Evolutionary conservation across 2,888 invertebrate species (phyloP), one percentile per base, ranked within the genome.

Genomic region (Papilio gigon): DNA sequence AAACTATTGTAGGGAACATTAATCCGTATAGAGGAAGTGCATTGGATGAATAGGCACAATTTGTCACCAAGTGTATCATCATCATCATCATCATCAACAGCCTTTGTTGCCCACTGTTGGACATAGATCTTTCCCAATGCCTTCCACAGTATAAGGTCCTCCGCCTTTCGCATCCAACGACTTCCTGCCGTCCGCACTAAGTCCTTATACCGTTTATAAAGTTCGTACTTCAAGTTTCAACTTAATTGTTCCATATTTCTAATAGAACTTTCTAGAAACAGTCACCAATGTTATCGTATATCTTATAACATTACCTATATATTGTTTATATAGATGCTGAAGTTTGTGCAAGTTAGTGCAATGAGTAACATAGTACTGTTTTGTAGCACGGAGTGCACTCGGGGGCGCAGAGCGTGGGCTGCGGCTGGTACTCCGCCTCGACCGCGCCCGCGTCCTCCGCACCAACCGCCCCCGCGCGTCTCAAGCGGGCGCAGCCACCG

Each of bases 351-450:
- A n/a, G n/a, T n/a, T n/a, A n/a, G n/a, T 8, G 33, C 25, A n/a
- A 53, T 53, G 8, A 27, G 14, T 53, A 27, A 53, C 2, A 12
- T 30, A 30, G 20, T 42, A 59, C 8, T 65, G 12, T 35, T 56
- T 81, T 79, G 0, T 82, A 90, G 90, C 90, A 90, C 89, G 89
- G 85, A 76, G 90, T 90, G 76, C 90, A 90, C 85, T 78, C 80
- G 72, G 86, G 87, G 76, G 83, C 84, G 78, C 89, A 89, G 82
- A 86, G 83, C 80, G 90, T 90, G 79, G 91, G 90, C 76, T 91
- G 91, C 85, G 90, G 91, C 79, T 92, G 91, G 91, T 92, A 92
- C 83, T 90, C 91, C 37, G 89, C 91, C 72, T 90, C 92, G 74
- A 85, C 90, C 71, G 79, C 90, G 80, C 85, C 90, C 75, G 89